These are phyloP conservation scores for Vanessa atalanta DNA, from an alignment of 1,140 invertebrate genomes.

Conservation along the genomic window DNA sequence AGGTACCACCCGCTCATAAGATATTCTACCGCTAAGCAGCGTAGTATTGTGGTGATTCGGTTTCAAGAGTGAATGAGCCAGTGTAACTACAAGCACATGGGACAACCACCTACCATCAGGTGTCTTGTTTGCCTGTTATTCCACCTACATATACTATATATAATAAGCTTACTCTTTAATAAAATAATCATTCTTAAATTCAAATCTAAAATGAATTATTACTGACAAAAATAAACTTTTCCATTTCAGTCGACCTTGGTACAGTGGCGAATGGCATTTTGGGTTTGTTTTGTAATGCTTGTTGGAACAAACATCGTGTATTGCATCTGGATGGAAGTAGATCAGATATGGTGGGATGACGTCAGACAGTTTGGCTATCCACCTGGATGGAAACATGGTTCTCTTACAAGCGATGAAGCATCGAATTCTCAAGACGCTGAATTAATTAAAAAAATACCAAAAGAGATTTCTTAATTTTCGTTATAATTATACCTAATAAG, in stretches of 20 bases:
- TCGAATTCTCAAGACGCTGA: slow-evolving; percentile 45
- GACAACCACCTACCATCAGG: too few species aligned
- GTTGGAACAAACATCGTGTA: slow-evolving; percentile 87
- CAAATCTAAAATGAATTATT: not conserved
- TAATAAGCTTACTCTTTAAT: too few species aligned
- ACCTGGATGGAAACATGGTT: slow-evolving; percentile 62
- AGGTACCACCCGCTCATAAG: too few species aligned
- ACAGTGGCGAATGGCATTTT: slow-evolving; percentile 91
- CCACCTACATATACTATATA: too few species aligned
- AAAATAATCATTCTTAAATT: too few species aligned
- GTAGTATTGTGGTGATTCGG: too few species aligned
- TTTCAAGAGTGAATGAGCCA: too few species aligned
- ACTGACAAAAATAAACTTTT: slow-evolving; percentile 11
- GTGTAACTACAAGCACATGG: too few species aligned
- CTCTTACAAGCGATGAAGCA: slow-evolving; percentile 45
- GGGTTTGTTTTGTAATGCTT: slow-evolving; percentile 88
- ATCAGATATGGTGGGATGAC: slow-evolving; percentile 87
- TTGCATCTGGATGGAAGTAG: slow-evolving; percentile 85
- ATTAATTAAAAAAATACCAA: slow-evolving; percentile 25
- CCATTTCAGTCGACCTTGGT: slow-evolving; percentile 83
- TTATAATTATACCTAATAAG: too few species aligned
- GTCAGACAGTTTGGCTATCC: slow-evolving; percentile 66
- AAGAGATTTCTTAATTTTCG: not conserved
- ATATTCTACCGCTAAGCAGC: too few species aligned
- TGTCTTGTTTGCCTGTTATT: too few species aligned